Conservation (phyloP, 1,140 invertebrate species). For the Drosophila pandora region DNA sequence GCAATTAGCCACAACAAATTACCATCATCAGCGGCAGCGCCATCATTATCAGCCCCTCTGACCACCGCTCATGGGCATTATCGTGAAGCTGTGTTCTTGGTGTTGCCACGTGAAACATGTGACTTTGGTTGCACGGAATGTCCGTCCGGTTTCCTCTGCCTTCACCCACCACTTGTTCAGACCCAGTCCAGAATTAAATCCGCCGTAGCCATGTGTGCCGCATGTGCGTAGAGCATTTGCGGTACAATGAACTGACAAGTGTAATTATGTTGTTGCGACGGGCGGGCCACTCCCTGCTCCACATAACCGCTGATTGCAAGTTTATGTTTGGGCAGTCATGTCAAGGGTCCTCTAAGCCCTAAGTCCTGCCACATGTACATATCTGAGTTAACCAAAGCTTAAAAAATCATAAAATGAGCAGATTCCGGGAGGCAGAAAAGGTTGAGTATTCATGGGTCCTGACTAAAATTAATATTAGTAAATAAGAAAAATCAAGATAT, state of each 20-base stretch:
- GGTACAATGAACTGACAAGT: conserved; percentile 80
- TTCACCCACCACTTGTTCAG: conserved; percentile 21
- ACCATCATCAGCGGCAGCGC: conserved; percentile 55
- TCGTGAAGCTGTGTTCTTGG: conserved; percentile 30
- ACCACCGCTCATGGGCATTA: conserved; percentile 16
- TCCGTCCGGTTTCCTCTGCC: conserved; percentile 33
- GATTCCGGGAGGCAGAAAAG: background rate
- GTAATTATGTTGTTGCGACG: conserved; percentile 68
- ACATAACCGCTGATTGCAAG: conserved; percentile 76
- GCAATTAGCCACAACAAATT: conserved; percentile 78
- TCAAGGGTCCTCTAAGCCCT: conserved; percentile 8
- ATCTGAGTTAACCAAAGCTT: background rate
- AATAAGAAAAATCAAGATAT: no score
- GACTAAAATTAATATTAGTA: no score
- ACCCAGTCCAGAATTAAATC: background rate
- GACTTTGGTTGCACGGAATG: conserved; percentile 51
- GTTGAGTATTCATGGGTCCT: no score
- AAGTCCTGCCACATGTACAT: background rate
- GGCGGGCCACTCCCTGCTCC: conserved; percentile 32
- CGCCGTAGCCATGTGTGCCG: conserved; percentile 12
- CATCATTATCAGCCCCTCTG: conserved; percentile 23
- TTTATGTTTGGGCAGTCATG: conserved; percentile 59
- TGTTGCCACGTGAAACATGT: conserved; percentile 68
- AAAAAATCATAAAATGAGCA: conserved; percentile 2
- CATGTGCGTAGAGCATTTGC: conserved; percentile 53